Percentiles rank a stretch among this genome's conserved stretches.
Conservation (phyloP, 2,797 vertebrate genomes). For the Parotocinclus haroldoi region DNA sequence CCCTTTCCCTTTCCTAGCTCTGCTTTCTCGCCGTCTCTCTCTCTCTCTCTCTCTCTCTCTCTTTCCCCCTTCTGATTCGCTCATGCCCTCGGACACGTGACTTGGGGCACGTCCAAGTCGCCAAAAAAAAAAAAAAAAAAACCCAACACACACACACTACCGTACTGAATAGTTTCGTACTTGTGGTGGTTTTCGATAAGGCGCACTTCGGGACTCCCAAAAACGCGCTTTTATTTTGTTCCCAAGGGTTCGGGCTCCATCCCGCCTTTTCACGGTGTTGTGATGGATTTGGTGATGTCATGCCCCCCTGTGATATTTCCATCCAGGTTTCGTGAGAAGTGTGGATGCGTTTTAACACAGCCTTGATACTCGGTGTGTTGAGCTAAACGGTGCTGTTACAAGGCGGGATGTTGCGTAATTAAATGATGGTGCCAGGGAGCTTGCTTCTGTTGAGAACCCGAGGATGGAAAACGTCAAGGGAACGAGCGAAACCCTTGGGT, state of each 20-base stretch:
- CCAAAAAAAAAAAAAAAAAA: no score
- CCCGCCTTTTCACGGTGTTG: background rate
- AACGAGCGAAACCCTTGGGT: no score
- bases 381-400: no score
- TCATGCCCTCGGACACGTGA: conserved; percentile 42
- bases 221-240: background rate
- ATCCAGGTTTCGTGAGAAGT: no score
- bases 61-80: conserved; percentile 55
- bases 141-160: conserved; percentile 10
- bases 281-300: no score
- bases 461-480: no score
- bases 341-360: no score
- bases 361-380: no score
- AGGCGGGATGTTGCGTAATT: no score
- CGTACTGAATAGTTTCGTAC: conserved; percentile 18
- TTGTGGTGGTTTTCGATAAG: background rate
- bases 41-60: conserved; percentile 42
- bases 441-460: no score
- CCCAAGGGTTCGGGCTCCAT: background rate
- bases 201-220: background rate
- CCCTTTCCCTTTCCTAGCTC: background rate
- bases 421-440: no score
- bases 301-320: no score
- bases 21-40: background rate
- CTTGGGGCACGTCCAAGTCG: conserved; percentile 15